These are phyloP conservation scores for Lutjanus campechanus DNA, from an alignment of 2,797 vertebrate genomes.

Conservation along the genomic window DNA sequence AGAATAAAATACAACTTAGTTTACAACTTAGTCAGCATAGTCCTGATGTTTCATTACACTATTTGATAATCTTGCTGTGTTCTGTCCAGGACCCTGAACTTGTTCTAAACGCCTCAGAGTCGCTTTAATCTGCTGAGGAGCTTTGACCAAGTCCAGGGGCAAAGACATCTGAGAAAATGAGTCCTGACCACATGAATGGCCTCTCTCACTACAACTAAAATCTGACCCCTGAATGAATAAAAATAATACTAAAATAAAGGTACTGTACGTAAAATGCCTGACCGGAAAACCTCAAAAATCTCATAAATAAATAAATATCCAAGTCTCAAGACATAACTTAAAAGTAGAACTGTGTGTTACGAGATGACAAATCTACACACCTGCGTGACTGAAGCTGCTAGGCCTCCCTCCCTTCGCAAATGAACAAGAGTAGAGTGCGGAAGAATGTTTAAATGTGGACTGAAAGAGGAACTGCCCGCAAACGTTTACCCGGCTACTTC, in stretches of 20 bases:
- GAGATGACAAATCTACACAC: slow-evolving; percentile 64
- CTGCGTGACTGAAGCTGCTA: slow-evolving; percentile 59
- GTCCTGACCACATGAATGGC: not conserved
- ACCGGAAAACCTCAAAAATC: not conserved
- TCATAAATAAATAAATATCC: no score
- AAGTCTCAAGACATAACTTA: not conserved
- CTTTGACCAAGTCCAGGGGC: slow-evolving; percentile 90
- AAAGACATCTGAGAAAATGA: slow-evolving; percentile 61
- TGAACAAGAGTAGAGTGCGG: slow-evolving; percentile 55
- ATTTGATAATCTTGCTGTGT: slow-evolving; percentile 18
- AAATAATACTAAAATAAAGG: not conserved
- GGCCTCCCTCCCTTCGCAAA: slow-evolving; percentile 47
- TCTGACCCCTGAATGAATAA: not conserved
- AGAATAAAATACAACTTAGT: not conserved
- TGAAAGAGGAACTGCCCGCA: slow-evolving; percentile 86
- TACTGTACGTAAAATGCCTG: not conserved
- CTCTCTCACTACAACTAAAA: not conserved
- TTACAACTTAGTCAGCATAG: not conserved
- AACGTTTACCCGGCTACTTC: slow-evolving; percentile 85
- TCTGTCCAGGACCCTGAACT: slow-evolving; percentile 85
- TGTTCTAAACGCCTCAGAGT: slow-evolving; percentile 90
- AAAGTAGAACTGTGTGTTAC: slow-evolving; percentile 8
- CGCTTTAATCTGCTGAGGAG: slow-evolving; percentile 85
- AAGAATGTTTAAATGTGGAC: slow-evolving; percentile 80
- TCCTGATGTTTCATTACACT: not conserved